Conservation (phyloP, 1,140 invertebrate genomes). For the Meloidogyne exigua region DNA sequence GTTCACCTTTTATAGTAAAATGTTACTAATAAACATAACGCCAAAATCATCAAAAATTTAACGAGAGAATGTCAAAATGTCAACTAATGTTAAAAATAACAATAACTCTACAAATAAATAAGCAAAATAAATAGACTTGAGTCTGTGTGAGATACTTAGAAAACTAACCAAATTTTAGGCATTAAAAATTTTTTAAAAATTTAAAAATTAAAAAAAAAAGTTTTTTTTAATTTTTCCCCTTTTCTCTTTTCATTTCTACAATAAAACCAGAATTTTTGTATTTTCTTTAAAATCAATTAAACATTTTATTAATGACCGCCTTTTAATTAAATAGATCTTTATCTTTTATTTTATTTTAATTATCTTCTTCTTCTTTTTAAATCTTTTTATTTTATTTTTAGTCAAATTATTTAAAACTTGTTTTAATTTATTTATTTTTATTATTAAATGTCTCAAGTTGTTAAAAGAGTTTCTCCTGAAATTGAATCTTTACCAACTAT, state of each 20-base stretch:
- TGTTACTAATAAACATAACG: neutral
- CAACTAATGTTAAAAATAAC: neutral
- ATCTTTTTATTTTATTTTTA: neutral
- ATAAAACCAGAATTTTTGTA: neutral
- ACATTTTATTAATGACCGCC: neutral
- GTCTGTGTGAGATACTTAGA: neutral
- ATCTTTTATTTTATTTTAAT: conserved; percentile 2
- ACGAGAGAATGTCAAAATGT: too few relatives aligned
- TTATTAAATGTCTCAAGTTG: conserved; percentile 36
- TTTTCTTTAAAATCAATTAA: neutral
- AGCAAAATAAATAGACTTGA: neutral
- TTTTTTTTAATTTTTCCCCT: too few relatives aligned
- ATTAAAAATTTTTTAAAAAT: too few relatives aligned
- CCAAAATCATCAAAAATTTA: too few relatives aligned
- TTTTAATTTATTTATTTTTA: neutral
- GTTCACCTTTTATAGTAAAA: too few relatives aligned
- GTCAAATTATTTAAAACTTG: neutral
- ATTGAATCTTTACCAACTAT: conserved; percentile 56
- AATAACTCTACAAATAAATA: neutral
- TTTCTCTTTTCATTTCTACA: too few relatives aligned
- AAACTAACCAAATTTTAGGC: too few relatives aligned
- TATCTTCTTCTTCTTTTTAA: conserved; percentile 12
- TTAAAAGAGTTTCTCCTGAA: conserved; percentile 49
- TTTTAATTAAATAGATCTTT: conserved; percentile 11
- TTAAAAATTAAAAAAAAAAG: too few relatives aligned